Evolutionary conservation across 2,797 vertebrate genomes (phyloP).

Genomic region (Vireo griseus): DNA sequence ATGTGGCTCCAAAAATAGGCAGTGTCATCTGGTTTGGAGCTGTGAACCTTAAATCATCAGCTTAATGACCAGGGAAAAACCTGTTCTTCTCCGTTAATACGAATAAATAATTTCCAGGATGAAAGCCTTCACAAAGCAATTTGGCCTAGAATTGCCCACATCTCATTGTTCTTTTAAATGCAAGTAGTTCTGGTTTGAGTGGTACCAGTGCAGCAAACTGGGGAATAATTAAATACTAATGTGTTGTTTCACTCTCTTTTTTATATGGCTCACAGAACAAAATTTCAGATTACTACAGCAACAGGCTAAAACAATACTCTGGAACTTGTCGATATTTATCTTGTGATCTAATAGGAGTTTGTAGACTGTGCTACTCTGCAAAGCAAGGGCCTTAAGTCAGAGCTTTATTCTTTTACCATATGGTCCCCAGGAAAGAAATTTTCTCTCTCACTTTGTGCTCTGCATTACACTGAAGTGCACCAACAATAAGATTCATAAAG

Average conservation of each 20-base stretch:
- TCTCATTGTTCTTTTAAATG: neutral
- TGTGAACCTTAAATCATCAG: neutral
- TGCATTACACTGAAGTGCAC: neutral
- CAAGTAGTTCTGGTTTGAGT: neutral
- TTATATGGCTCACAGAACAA: neutral
- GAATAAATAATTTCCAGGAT: neutral
- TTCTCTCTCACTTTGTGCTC: neutral
- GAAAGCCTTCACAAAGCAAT: neutral
- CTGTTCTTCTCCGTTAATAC: neutral
- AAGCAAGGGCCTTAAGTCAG: slow-evolving; percentile 8
- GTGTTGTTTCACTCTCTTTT: neutral
- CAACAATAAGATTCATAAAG: slow-evolving; percentile 40
- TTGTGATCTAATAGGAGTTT: neutral
- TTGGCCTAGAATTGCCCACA: neutral
- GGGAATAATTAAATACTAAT: neutral
- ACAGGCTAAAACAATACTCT: slow-evolving; percentile 6
- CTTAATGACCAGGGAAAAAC: neutral
- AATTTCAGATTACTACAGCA: neutral
- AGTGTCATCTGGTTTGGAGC: neutral
- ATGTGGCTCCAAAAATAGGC: neutral
- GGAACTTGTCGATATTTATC: slow-evolving; percentile 20
- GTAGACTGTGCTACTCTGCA: slow-evolving; percentile 7
- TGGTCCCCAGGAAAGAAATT: slow-evolving; percentile 3
- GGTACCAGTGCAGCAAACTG: neutral
- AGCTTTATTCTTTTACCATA: slow-evolving; percentile 42